Base-by-base conservation (phyloP, 2,797 vertebrate species). In the Etheostoma nigrum region DNA sequence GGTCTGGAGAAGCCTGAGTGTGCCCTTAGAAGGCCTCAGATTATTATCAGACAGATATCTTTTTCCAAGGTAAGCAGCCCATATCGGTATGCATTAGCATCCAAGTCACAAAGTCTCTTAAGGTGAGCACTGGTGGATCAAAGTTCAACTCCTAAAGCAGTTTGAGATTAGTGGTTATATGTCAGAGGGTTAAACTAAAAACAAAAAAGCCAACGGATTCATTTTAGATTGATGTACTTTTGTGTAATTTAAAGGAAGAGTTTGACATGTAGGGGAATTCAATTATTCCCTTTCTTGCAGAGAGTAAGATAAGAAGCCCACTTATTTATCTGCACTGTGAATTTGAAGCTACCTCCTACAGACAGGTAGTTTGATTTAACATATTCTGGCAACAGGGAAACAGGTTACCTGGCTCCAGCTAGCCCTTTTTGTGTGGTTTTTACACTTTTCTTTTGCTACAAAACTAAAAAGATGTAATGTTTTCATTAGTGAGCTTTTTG, bases 1-100 rank as follows among this genome's bases (percentile, higher is more conserved):
- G 54, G 70, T 66, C 68, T 33, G 71, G 67, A 77, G 85, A 66
- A 72, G 80, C 71, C 76, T 59, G 75, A 89, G 76, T 78, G 83
- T 84, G 82, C 84, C 88, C 78, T 83, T 74, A 77, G 79, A 88
- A 87, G 87, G 88, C 78, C 75, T 87, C 61, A 85, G 83, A 86
- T 89, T 82, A 80, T 77, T 76, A 90, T 87, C 86, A 51, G 73
- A 81, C 74, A 64, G 75, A 76, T 75, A 86, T 83, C 71, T 83
- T 60, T 85, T 62, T 86, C 76, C 76, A 86, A 79, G 66, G 80
- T 78, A 85, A 79, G 83, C 74, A 79, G 69, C 75, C 65, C 66
- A 69, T 54, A 83, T 89, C 88, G 84, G 45, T 19, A 70, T 45
- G 36, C 49, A 85, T 91, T 89, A 90, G 74, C 30, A 63, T 86